These are phyloP conservation scores for Pandemis heparana DNA, from an alignment of 2,888 invertebrate genomes.

Conservation along the genomic window DNA sequence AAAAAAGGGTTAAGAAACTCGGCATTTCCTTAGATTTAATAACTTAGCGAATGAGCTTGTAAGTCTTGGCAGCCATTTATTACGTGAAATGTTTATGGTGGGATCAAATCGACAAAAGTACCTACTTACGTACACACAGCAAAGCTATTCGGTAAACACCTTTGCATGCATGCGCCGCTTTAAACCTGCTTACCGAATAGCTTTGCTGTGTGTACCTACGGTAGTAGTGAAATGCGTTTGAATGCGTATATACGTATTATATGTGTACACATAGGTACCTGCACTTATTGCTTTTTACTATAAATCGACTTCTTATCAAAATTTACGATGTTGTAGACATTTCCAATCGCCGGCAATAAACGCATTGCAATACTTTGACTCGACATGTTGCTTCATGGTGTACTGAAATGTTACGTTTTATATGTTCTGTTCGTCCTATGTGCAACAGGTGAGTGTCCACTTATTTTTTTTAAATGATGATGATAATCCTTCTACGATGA, in stretches of 20 bases:
- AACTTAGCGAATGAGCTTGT: too few species aligned
- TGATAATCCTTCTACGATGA: neutral
- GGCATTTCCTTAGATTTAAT: too few species aligned
- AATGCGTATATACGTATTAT: neutral
- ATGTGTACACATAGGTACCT: neutral
- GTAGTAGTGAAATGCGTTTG: neutral
- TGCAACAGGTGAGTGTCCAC: constrained; percentile 2
- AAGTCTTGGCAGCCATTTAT: too few species aligned
- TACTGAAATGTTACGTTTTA: constrained; percentile 12
- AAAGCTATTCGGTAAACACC: too few species aligned
- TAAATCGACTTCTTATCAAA: constrained; percentile 5
- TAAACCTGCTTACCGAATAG: too few species aligned
- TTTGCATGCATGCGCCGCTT: too few species aligned
- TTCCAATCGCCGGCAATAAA: constrained; percentile 17
- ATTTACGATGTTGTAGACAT: constrained; percentile 7
- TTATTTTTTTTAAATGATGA: neutral
- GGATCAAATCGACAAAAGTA: too few species aligned
- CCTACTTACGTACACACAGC: too few species aligned
- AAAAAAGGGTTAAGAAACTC: too few species aligned
- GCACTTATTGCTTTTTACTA: neutral
- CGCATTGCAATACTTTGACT: neutral
- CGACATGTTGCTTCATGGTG: constrained; percentile 10
- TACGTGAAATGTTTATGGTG: too few species aligned
- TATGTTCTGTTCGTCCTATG: constrained; percentile 10
- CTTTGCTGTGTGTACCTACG: too few species aligned